Conservation (phyloP, 2,113 vertebrate species). For the Oncorhynchus keta region DNA sequence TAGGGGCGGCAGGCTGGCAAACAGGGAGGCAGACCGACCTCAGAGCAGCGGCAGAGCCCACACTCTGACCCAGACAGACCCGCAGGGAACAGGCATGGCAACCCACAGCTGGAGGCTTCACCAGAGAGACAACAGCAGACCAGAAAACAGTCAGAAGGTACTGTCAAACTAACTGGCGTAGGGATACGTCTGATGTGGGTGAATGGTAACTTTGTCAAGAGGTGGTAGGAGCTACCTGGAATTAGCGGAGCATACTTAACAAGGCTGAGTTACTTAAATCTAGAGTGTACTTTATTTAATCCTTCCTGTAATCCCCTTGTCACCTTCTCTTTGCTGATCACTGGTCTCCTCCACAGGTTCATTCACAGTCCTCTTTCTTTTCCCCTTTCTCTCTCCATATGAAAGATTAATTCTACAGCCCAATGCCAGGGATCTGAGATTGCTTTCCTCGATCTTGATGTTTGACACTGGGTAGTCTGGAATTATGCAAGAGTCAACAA, state of each 20-base stretch:
- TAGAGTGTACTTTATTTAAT: conserved; percentile 53
- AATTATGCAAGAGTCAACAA: conserved; percentile 60
- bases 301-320: conserved; percentile 50
- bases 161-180: conserved; percentile 19
- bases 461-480: conserved; percentile 32
- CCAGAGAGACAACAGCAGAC: conserved; percentile 21
- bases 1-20: conserved; percentile 57
- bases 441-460: conserved; percentile 12
- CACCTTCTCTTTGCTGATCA: conserved; percentile 18
- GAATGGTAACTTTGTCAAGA: not conserved
- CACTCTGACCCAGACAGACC: conserved; percentile 52
- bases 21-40: conserved; percentile 27
- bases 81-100: conserved; percentile 53
- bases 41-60: conserved; percentile 50
- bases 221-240: conserved; percentile 1
- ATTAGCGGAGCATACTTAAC: conserved; percentile 42
- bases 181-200: conserved; percentile 8
- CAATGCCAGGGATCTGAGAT: not conserved
- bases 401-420: not conserved
- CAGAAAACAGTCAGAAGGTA: conserved; percentile 23
- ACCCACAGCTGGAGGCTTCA: conserved; percentile 33
- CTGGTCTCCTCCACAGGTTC: conserved; percentile 51
- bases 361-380: conserved; percentile 53
- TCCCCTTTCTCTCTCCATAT: conserved; percentile 8
- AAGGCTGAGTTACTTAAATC: conserved; percentile 55